Conservation (phyloP, 2,888 invertebrate species). For the Lasioglossum figueresi region DNA sequence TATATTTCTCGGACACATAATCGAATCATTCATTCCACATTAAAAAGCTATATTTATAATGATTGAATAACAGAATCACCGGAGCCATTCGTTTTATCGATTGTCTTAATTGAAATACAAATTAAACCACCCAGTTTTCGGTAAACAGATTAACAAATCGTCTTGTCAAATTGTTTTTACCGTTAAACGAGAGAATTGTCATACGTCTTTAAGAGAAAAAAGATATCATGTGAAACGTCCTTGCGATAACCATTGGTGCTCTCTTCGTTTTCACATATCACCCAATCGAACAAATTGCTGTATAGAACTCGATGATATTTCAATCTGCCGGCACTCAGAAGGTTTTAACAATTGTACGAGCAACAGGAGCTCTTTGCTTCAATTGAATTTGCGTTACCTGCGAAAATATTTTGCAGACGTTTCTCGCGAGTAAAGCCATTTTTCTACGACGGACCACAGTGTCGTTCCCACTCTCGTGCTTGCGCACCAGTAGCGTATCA, state of each 20-base stretch:
- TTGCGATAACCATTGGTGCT: slow-evolving; percentile 38
- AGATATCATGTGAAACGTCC: slow-evolving; percentile 39
- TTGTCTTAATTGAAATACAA: slow-evolving; percentile 18
- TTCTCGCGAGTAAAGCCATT: slow-evolving; percentile 80
- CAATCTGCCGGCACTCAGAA: neutral
- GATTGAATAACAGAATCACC: slow-evolving; percentile 56
- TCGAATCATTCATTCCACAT: slow-evolving; percentile 5
- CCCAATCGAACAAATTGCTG: slow-evolving; percentile 6
- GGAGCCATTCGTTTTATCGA: slow-evolving; percentile 24
- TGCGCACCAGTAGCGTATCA: slow-evolving; percentile 42
- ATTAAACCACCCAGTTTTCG: neutral
- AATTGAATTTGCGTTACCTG: slow-evolving; percentile 73
- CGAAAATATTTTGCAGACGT: slow-evolving; percentile 76
- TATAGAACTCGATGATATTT: slow-evolving; percentile 6
- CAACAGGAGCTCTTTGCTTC: neutral
- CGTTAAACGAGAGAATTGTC: neutral
- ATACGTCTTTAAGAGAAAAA: slow-evolving; percentile 31
- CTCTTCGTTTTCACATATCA: slow-evolving; percentile 6
- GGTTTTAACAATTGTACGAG: neutral
- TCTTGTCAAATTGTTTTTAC: neutral
- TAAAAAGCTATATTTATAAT: slow-evolving; percentile 43
- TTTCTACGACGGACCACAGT: slow-evolving; percentile 63
- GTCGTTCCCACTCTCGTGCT: slow-evolving; percentile 41
- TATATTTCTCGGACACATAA: neutral
- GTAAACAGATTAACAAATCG: neutral